Percentiles rank a stretch among this genome's conserved stretches.
Evolutionary conservation across 1,140 invertebrate genomes (phyloP).

Genomic region (Eriocheir sinensis): DNA sequence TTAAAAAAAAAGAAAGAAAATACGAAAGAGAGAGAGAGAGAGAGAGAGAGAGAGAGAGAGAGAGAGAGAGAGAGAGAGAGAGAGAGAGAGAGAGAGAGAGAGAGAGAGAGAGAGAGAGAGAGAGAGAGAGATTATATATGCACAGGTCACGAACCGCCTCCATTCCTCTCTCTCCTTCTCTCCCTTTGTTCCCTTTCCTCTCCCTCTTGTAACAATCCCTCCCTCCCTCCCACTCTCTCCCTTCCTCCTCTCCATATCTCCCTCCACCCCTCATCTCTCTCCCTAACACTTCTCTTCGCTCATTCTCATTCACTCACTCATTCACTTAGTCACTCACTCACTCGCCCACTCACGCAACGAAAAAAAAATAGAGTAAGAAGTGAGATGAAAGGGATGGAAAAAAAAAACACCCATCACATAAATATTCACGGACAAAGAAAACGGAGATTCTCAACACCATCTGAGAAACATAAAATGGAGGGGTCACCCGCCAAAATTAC

Average conservation of each 20-base stretch:
- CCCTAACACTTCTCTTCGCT: neutral
- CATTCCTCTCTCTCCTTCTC: conserved; percentile 38
- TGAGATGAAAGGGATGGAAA: neutral
- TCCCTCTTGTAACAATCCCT: neutral
- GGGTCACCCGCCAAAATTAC: neutral
- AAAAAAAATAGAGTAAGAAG: neutral
- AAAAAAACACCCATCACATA: neutral
- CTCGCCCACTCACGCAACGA: neutral
- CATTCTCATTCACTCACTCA: too few relatives aligned
- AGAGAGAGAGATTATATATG: neutral
- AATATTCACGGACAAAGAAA: neutral
- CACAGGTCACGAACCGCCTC: neutral
- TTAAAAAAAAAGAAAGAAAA: neutral
- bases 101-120: neutral
- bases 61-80: neutral
- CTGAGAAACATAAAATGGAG: neutral
- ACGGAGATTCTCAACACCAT: neutral
- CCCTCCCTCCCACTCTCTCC: conserved; percentile 34
- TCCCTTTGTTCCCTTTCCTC: neutral
- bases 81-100: neutral
- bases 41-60: conserved; percentile 9
- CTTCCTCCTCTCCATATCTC: neutral
- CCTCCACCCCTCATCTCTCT: neutral
- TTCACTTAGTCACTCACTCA: too few relatives aligned
- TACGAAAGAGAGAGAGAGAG: neutral